Conservation (phyloP, 2,797 vertebrate species). For the Rhabdophis nuchalis region DNA sequence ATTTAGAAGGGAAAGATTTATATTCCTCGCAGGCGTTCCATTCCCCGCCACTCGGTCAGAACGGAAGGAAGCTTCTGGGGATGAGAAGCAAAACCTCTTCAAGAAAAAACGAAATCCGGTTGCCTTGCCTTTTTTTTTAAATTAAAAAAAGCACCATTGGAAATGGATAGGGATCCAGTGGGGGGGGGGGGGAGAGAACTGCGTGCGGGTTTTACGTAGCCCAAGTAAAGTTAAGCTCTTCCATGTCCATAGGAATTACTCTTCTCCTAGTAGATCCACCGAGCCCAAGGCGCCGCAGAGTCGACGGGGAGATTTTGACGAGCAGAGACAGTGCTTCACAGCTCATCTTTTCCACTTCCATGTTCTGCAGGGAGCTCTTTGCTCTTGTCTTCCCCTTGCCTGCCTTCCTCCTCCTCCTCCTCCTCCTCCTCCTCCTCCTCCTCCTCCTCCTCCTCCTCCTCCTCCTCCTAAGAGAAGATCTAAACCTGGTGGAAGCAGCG, state of each 20-base stretch:
- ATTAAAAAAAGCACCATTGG: too few species aligned
- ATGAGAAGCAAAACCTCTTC: too few species aligned
- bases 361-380: not conserved
- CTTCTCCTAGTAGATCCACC: not conserved
- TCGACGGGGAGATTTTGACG: not conserved
- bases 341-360: not conserved
- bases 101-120: too few species aligned
- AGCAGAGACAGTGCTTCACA: conserved; percentile 12
- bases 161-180: not conserved
- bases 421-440: not conserved
- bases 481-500: too few species aligned
- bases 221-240: not conserved
- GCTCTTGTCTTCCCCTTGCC: too few species aligned
- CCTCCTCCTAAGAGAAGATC: not conserved
- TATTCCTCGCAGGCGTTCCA: too few species aligned
- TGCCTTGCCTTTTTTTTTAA: too few species aligned
- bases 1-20: too few species aligned
- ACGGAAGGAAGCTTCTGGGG: too few species aligned
- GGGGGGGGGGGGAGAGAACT: not conserved
- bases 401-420: not conserved
- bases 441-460: not conserved
- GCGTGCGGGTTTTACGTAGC: not conserved
- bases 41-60: too few species aligned
- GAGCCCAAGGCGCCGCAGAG: not conserved
- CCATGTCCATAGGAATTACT: not conserved